phyloP scores from a whole-genome alignment of 2,888 invertebrate genomes.

The Eupithecia subumbrata region DNA sequence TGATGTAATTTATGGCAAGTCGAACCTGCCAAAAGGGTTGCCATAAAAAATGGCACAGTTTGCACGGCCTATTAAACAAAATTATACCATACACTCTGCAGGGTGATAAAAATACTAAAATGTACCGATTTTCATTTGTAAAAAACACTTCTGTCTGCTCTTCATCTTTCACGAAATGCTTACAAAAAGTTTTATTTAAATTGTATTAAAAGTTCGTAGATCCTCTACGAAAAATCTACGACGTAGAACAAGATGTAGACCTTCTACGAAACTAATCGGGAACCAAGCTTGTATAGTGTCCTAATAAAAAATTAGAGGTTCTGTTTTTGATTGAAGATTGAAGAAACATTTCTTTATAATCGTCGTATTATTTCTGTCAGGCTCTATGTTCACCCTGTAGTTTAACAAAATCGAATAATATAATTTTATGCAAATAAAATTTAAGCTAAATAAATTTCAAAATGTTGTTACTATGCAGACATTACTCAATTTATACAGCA shows the following conservation, averaged over 20 bases:
- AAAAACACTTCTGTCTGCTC: not conserved
- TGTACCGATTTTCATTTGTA: not conserved
- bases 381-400: not conserved
- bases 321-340: not conserved
- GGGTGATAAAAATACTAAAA: not conserved
- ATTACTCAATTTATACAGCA: not conserved
- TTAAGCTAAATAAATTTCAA: no score
- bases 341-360: not conserved
- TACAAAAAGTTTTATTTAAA: not conserved
- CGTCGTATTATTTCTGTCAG: no score
- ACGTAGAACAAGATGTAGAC: not conserved
- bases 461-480: not conserved
- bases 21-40: conserved; percentile 77
- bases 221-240: not conserved
- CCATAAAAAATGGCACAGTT: conserved; percentile 63
- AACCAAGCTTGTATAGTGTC: not conserved
- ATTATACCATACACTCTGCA: conserved; percentile 48
- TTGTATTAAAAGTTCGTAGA: not conserved
- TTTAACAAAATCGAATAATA: not conserved
- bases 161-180: not conserved
- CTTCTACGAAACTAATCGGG: not conserved
- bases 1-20: conserved; percentile 75
- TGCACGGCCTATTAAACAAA: conserved; percentile 71
- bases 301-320: not conserved
- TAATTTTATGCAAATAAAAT: no score